Conservation (phyloP, 2,888 invertebrate species). For the Drosophila falleni region DNA sequence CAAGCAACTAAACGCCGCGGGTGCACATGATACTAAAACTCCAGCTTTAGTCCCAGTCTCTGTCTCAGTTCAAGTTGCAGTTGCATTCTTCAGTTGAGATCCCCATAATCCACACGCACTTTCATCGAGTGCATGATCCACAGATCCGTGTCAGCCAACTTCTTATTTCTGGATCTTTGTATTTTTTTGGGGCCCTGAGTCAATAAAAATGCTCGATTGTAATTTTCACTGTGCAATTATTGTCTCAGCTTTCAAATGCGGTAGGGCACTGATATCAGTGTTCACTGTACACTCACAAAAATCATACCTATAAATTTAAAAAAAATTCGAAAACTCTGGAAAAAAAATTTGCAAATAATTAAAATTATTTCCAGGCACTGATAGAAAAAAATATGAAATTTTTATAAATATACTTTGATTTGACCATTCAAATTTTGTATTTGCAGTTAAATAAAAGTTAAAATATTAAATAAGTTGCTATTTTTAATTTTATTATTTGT, state of each 20-base stretch:
- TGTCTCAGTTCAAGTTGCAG: not conserved
- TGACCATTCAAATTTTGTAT: too few relatives aligned
- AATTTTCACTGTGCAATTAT: constrained; percentile 78
- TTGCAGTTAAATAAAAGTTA: too few relatives aligned
- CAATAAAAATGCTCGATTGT: constrained; percentile 75
- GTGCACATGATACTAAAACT: constrained; percentile 51
- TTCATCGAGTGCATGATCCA: constrained; percentile 57
- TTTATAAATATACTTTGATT: too few relatives aligned
- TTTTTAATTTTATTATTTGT: too few relatives aligned
- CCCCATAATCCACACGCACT: constrained; percentile 71
- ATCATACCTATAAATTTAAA: too few relatives aligned
- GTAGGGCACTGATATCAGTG: constrained; percentile 45
- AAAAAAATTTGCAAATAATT: too few relatives aligned
- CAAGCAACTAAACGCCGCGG: constrained; percentile 60
- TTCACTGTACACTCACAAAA: not conserved
- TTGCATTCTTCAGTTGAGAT: constrained; percentile 5
- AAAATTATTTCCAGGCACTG: too few relatives aligned
- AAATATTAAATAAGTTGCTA: too few relatives aligned
- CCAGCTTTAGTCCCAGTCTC: not conserved
- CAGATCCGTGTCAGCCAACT: constrained; percentile 49
- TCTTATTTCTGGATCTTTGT: not conserved
- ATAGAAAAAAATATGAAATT: too few relatives aligned
- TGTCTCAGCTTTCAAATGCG: constrained; percentile 77
- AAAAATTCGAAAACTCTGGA: too few relatives aligned
- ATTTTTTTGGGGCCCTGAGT: constrained; percentile 26